A percentile compares a stretch with the other conserved stretches of the same genome.
phyloP scores from a whole-genome alignment of 2,888 invertebrate species.

The Sminthurinus aureus region DNA sequence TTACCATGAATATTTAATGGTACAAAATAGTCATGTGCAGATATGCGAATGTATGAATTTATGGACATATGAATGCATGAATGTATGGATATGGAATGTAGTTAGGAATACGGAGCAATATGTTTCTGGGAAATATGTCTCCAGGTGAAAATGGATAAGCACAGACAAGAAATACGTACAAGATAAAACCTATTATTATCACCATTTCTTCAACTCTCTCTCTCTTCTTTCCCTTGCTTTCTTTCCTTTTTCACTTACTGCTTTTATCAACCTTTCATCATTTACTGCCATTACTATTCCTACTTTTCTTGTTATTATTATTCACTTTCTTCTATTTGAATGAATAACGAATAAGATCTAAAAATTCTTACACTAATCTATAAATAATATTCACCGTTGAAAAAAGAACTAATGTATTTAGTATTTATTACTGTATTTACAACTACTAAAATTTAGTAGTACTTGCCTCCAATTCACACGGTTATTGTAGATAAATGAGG shows the following conservation, averaged over 20 bases:
- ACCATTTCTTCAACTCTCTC: slow-evolving; percentile 45
- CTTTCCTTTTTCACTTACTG: background rate
- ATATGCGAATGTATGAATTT: background rate
- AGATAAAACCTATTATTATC: slow-evolving; percentile 41
- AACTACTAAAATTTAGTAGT: too few relatives aligned
- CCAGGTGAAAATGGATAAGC: background rate
- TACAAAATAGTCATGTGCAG: background rate
- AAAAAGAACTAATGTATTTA: too few relatives aligned
- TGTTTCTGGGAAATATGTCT: too few relatives aligned
- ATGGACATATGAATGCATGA: background rate
- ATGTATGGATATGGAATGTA: background rate
- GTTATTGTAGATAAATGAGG: too few relatives aligned
- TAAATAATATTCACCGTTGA: too few relatives aligned
- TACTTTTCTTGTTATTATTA: too few relatives aligned
- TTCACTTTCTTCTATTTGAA: background rate
- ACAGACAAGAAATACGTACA: background rate
- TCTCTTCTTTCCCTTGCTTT: slow-evolving; percentile 35
- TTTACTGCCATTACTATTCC: background rate
- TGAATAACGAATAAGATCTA: background rate
- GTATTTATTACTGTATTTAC: too few relatives aligned
- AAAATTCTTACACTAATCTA: background rate
- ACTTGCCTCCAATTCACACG: too few relatives aligned
- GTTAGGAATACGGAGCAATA: background rate
- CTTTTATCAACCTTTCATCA: background rate
- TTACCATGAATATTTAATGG: background rate